A percentile compares a stretch with the other conserved stretches of the same genome.
Evolutionary conservation across 1,140 invertebrate genomes (phyloP).

Genomic region (roundworm (Caenorhabditis elegans)): DNA sequence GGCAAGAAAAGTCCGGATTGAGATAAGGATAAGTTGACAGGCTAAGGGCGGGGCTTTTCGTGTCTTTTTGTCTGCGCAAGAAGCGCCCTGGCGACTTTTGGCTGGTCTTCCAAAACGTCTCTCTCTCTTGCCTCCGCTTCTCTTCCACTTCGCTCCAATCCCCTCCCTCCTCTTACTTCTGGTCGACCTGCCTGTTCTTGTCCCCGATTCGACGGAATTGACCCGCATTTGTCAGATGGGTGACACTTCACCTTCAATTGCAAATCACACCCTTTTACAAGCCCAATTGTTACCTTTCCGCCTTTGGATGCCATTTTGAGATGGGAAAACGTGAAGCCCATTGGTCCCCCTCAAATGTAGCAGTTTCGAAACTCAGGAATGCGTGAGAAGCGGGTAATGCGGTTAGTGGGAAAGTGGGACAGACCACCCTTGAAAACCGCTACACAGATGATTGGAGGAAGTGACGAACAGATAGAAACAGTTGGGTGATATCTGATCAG

Average conservation of each 20-base stretch:
- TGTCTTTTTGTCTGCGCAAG: constrained; percentile 31
- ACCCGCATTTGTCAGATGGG: constrained; percentile 32
- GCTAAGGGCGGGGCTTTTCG: constrained; percentile 31
- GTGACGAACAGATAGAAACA: not conserved
- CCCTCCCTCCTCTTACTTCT: not conserved
- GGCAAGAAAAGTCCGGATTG: constrained; percentile 30
- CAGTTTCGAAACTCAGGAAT: no score
- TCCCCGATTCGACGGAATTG: constrained; percentile 29
- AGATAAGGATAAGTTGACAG: constrained; percentile 32
- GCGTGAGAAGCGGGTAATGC: not conserved
- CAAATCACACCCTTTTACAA: constrained; percentile 33
- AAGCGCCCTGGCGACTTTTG: constrained; percentile 30
- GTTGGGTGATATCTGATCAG: constrained; percentile 16
- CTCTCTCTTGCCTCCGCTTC: not conserved
- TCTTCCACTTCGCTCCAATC: not conserved
- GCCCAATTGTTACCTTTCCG: constrained; percentile 18
- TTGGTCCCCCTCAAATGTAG: no score
- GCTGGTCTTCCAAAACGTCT: constrained; percentile 2
- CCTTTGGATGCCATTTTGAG: not conserved
- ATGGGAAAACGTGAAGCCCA: not conserved
- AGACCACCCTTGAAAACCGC: not conserved
- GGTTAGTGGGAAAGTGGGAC: constrained; percentile 1
- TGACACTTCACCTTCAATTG: constrained; percentile 32
- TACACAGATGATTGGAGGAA: constrained; percentile 18
- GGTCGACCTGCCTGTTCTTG: constrained; percentile 23